Conservation (phyloP, 2,888 invertebrate species). For the Zhuqinia jingwanae region DNA sequence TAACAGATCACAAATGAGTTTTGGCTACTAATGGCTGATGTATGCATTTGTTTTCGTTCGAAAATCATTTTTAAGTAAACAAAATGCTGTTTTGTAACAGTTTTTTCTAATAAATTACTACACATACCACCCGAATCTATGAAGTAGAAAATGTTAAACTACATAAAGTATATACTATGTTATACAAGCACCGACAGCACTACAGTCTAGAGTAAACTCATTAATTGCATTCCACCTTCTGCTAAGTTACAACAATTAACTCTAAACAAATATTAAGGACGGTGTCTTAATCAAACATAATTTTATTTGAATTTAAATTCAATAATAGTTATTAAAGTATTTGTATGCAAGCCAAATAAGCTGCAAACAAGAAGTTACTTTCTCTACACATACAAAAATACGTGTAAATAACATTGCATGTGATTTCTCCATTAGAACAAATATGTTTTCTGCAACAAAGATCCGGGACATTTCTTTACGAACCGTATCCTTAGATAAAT, state of each 20-base stretch:
- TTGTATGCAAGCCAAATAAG: not conserved
- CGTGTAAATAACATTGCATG: conserved; percentile 49
- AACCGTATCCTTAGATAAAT: no score
- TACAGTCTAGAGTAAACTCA: not conserved
- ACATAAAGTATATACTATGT: not conserved
- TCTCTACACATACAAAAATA: no score
- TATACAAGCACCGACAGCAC: not conserved
- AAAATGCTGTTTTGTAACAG: no score
- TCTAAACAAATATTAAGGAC: no score
- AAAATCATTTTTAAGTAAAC: no score
- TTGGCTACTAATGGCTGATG: not conserved
- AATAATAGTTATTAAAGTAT: conserved; percentile 1
- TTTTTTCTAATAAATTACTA: no score
- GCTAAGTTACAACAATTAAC: not conserved
- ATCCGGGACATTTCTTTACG: no score
- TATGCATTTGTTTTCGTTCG: no score
- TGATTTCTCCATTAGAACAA: conserved; percentile 31
- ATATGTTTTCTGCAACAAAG: conserved; percentile 51
- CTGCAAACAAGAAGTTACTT: no score
- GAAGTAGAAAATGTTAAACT: conserved; percentile 8
- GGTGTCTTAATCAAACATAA: no score
- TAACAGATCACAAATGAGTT: conserved; percentile 49
- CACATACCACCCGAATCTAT: no score
- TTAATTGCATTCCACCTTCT: not conserved
- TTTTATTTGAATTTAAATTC: conserved; percentile 15